phyloP scores from a whole-genome alignment of 53 echinoderm and acorn worm genomes.

The Patiria pectinifera region DNA sequence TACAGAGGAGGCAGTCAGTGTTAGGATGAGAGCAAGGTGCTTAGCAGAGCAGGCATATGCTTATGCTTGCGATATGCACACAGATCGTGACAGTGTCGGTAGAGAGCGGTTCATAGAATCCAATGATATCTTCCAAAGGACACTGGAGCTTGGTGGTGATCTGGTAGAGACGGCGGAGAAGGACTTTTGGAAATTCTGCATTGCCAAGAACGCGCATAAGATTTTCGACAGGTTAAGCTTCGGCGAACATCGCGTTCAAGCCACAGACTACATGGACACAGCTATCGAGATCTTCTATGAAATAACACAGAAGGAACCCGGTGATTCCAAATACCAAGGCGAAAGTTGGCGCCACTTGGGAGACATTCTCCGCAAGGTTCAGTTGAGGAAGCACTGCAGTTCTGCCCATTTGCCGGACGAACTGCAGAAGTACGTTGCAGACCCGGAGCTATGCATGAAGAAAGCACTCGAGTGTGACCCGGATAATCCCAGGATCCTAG shows the following conservation, averaged over 20 bases:
- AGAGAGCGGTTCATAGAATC: slow-evolving; percentile 26
- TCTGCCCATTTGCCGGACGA: background rate
- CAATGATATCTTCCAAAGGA: slow-evolving; percentile 38
- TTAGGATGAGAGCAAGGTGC: slow-evolving; percentile 11
- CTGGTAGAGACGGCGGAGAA: slow-evolving; percentile 20
- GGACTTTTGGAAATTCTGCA: slow-evolving; percentile 52
- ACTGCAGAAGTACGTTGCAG: background rate
- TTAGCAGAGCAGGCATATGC: slow-evolving; percentile 58
- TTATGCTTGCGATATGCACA: slow-evolving; percentile 53
- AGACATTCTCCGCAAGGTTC: slow-evolving; percentile 38
- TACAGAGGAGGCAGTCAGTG: background rate
- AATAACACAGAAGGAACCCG: slow-evolving; percentile 6
- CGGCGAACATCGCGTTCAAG: background rate
- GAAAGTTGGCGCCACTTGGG: slow-evolving; percentile 59
- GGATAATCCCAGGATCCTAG: slow-evolving; percentile 15
- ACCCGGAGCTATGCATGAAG: slow-evolving; percentile 55
- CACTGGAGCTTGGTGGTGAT: slow-evolving; percentile 14
- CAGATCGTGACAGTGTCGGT: slow-evolving; percentile 16
- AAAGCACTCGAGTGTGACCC: slow-evolving; percentile 25
- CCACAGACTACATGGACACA: slow-evolving; percentile 21
- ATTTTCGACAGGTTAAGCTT: slow-evolving; percentile 11
- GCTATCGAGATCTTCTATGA: slow-evolving; percentile 16
- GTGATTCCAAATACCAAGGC: slow-evolving; percentile 12
- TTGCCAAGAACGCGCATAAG: slow-evolving; percentile 24
- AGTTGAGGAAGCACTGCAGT: background rate